These are phyloP conservation scores for Beris chalybata DNA, from an alignment of 2,888 invertebrate species.

Conservation along the genomic window DNA sequence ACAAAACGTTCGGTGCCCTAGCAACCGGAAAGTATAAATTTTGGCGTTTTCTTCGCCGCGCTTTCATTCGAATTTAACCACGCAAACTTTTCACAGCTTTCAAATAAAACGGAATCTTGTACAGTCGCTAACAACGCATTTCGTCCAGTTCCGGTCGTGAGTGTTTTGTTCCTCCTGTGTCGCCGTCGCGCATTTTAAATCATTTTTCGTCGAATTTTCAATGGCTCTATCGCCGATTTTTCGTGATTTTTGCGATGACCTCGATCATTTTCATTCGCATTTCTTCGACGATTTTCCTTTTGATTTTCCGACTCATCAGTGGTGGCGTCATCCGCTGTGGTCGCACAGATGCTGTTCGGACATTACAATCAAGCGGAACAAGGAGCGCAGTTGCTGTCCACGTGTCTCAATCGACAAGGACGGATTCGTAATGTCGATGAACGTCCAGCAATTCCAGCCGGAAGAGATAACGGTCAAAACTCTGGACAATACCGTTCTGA, in stretches of 20 bases:
- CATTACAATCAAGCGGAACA: background rate
- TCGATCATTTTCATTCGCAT: constrained; percentile 27
- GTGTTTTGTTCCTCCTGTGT: no score
- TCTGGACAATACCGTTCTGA: constrained; percentile 63
- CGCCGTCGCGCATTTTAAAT: no score
- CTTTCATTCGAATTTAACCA: no score
- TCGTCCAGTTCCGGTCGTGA: no score
- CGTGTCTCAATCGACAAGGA: constrained; percentile 60
- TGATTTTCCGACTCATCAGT: background rate
- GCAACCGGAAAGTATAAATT: no score
- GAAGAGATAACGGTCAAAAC: constrained; percentile 72
- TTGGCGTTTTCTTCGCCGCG: no score
- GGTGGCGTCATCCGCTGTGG: constrained; percentile 3
- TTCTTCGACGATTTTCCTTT: constrained; percentile 9
- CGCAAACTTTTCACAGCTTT: no score
- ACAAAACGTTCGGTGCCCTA: no score
- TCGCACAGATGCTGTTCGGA: constrained; percentile 10
- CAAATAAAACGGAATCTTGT: no score
- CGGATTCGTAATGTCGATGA: constrained; percentile 69
- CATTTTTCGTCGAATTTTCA: no score
- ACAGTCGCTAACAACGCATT: no score
- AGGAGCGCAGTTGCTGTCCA: constrained; percentile 16
- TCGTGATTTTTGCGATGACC: constrained; percentile 22
- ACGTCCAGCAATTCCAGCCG: constrained; percentile 71
- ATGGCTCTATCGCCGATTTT: constrained; percentile 20